Base-by-base conservation (phyloP, 2,797 vertebrate species). In the Cercopithecus petaurista region DNA sequence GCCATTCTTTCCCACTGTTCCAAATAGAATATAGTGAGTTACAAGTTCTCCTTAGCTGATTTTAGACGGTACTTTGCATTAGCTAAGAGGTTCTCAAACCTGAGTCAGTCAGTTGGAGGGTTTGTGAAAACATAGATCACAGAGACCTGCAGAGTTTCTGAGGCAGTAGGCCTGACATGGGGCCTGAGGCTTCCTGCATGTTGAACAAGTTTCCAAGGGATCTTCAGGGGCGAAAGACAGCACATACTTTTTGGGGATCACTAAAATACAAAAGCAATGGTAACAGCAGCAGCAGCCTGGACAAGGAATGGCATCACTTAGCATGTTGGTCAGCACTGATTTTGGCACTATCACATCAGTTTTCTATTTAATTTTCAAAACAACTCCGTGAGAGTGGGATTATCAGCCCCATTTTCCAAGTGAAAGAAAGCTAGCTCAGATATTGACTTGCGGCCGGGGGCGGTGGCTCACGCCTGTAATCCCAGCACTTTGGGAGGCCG, bases 131-230 rank as follows among this genome's bases (percentile, higher is more conserved):
- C 41, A n/a, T 0, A 41, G 39, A 48, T 3, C 2, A 9, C 7
- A 36, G 1, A 43, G 28, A 83, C 57, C 30, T 2, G 10, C 19
- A 46, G 39, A 75, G 28, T 76, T 83, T 82, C 87, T 55, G 67
- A 55, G 10, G 77, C 36, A 59, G 30, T 3, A 79, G 39, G 6
- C 73, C 4, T 2, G 41, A 43, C 21, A 26, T 3, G 4, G 80
- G 30, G 21, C 61, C 50, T 67, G n/a, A 90, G 50, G 26, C 10
- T 1, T 50, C 7, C 0, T 50, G 19, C 28, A 41, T 0, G 10
- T 30, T 15, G 11, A 72, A 76, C 81, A 61, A 24, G 28, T 77
- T 79, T 75, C 55, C 17, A 26, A 15, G 28, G 64, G 92, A 41
- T 46, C 55, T 76, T 67, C 67, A 57, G 64, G 52, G 48, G 13